Evolutionary conservation across 1,140 invertebrate genomes (phyloP).

Genomic region (Drosophila guanche): DNA sequence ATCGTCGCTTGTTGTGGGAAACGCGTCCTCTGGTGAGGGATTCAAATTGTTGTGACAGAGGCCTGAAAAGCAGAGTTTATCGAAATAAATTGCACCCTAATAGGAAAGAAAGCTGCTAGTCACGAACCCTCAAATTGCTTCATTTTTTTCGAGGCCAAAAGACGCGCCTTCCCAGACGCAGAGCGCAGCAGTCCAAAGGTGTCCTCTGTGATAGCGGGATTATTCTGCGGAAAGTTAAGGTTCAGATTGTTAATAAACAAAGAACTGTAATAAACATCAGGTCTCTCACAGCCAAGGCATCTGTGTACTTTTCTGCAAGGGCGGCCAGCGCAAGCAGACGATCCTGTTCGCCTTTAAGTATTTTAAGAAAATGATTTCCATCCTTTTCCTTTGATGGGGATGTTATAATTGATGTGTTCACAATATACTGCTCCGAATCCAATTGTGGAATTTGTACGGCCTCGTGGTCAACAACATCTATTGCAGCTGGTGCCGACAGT

Average conservation of each 20-base stretch:
- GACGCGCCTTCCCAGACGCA: constrained; percentile 94
- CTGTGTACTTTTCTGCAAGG: constrained; percentile 88
- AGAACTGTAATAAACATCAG: neutral
- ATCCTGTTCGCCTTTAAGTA: constrained; percentile 89
- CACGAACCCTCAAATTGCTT: constrained; percentile 93
- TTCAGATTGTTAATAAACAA: neutral
- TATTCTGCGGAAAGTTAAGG: constrained; percentile 43
- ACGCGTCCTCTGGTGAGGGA: constrained; percentile 90
- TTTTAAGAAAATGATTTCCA: constrained; percentile 90
- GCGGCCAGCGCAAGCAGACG: constrained; percentile 88
- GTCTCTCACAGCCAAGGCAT: constrained; percentile 84
- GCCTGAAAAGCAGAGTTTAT: constrained; percentile 72
- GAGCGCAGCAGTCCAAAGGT: constrained; percentile 92
- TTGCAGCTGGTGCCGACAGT: neutral
- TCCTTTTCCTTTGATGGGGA: constrained; percentile 78
- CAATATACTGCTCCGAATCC: constrained; percentile 29
- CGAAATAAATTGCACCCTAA: neutral
- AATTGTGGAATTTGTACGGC: constrained; percentile 7
- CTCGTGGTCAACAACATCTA: constrained; percentile 65
- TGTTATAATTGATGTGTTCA: constrained; percentile 24
- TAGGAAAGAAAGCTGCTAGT: neutral
- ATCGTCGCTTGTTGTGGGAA: constrained; percentile 93
- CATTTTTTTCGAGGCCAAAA: constrained; percentile 96
- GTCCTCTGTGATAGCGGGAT: constrained; percentile 88
- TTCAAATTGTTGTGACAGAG: constrained; percentile 87